These are phyloP conservation scores for Pristiophorus japonicus DNA, from an alignment of 2,113 vertebrate species.

Conservation along the genomic window DNA sequence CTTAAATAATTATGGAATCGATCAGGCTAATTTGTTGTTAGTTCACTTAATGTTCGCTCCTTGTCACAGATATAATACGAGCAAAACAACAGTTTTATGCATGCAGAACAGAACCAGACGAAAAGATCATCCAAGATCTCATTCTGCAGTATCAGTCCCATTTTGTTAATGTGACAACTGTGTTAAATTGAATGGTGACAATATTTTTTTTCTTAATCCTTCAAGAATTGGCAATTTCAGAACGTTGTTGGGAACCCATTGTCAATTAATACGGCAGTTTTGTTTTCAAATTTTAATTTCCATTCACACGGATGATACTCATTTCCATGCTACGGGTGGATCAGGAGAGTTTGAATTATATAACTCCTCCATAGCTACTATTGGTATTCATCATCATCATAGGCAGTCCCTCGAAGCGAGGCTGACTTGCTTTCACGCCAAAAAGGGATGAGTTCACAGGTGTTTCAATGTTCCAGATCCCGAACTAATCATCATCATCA, in stretches of 20 bases:
- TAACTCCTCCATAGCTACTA: not conserved
- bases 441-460: no score
- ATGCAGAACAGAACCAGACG: not conserved
- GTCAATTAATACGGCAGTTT: not conserved
- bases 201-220: not conserved
- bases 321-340: not conserved
- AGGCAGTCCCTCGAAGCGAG: no score
- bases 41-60: not conserved
- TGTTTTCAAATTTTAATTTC: not conserved
- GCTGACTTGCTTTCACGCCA: no score
- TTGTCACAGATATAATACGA: not conserved
- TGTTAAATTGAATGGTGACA: not conserved
- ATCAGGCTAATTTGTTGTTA: not conserved
- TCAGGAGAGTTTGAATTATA: not conserved
- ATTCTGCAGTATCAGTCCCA: not conserved
- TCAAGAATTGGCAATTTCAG: not conserved
- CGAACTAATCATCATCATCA: no score
- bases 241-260: not conserved
- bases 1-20: not conserved
- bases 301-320: not conserved
- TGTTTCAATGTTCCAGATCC: no score
- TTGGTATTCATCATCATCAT: not conserved
- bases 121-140: no score
- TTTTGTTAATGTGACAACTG: not conserved
- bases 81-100: not conserved